phyloP scores from a whole-genome alignment of 1,140 invertebrate species.

The Plectus sambesii region DNA sequence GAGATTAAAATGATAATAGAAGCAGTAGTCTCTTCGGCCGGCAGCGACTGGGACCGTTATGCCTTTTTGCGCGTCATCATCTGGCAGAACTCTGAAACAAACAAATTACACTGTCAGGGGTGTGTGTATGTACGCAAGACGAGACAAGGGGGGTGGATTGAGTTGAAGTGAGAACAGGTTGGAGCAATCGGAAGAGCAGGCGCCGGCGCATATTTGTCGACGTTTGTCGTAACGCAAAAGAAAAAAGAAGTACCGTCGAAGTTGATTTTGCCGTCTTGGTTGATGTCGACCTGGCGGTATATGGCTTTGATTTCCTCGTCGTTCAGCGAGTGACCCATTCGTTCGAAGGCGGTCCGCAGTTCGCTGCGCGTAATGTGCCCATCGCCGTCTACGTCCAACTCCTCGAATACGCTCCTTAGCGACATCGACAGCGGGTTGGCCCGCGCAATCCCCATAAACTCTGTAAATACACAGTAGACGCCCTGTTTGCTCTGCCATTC shows the following conservation, averaged over 20 bases:
- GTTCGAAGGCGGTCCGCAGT: constrained; percentile 42
- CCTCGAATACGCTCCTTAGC: constrained; percentile 41
- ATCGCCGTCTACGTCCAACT: constrained; percentile 44
- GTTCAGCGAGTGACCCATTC: constrained; percentile 39
- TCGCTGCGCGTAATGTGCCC: constrained; percentile 42
- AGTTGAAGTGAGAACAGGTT: no score
- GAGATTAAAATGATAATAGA: no score
- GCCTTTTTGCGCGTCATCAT: constrained; percentile 42
- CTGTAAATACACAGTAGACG: constrained; percentile 23
- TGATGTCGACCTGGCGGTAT: constrained; percentile 43
- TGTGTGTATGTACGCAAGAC: no score
- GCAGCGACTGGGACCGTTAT: no score
- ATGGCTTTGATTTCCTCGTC: constrained; percentile 45
- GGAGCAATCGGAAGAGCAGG: no score
- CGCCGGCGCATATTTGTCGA: background rate
- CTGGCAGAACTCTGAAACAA: constrained; percentile 38
- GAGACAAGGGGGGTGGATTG: constrained; percentile 12
- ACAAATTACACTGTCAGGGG: no score
- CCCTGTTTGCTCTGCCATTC: constrained; percentile 3
- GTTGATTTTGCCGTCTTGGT: constrained; percentile 45
- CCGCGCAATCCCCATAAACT: constrained; percentile 40
- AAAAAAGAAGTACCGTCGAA: constrained; percentile 30
- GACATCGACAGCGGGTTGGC: constrained; percentile 44
- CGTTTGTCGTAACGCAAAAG: background rate
- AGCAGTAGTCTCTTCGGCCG: no score